phyloP scores from a whole-genome alignment of 2,888 invertebrate species.

The Lycocerus yunnanus region DNA sequence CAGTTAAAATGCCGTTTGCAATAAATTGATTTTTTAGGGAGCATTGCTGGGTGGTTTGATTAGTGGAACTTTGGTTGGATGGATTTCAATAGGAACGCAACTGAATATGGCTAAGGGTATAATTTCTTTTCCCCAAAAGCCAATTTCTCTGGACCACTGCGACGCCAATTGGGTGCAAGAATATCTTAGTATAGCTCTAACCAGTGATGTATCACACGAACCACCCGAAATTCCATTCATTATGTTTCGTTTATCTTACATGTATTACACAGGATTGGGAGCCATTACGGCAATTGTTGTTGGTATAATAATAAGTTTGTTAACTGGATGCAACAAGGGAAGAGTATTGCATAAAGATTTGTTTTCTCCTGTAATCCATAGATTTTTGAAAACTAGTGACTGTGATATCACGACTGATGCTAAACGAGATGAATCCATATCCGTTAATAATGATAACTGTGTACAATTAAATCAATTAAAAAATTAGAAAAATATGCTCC shows the following conservation, averaged over 20 bases:
- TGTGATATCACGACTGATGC: slow-evolving; percentile 1
- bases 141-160: slow-evolving; percentile 66
- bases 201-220: slow-evolving; percentile 26
- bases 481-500: neutral
- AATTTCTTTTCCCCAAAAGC: slow-evolving; percentile 65
- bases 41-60: slow-evolving; percentile 67
- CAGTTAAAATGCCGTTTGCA: neutral
- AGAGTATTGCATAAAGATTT: slow-evolving; percentile 64
- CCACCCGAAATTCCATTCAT: slow-evolving; percentile 61
- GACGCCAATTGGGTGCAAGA: slow-evolving; percentile 51
- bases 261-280: slow-evolving; percentile 79
- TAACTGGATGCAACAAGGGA: slow-evolving; percentile 67
- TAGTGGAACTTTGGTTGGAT: slow-evolving; percentile 66
- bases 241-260: slow-evolving; percentile 73
- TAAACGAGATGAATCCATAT: neutral
- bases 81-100: slow-evolving; percentile 74
- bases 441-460: neutral
- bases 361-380: slow-evolving; percentile 66
- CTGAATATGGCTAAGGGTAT: slow-evolving; percentile 67
- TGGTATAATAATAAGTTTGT: slow-evolving; percentile 70
- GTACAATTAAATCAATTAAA: slow-evolving; percentile 17
- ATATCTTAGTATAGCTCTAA: slow-evolving; percentile 44
- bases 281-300: slow-evolving; percentile 67
- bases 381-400: slow-evolving; percentile 55
- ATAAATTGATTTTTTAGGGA: slow-evolving; percentile 59